These are phyloP conservation scores for Eupithecia centaureata DNA, from an alignment of 2,888 invertebrate species.

Conservation along the genomic window DNA sequence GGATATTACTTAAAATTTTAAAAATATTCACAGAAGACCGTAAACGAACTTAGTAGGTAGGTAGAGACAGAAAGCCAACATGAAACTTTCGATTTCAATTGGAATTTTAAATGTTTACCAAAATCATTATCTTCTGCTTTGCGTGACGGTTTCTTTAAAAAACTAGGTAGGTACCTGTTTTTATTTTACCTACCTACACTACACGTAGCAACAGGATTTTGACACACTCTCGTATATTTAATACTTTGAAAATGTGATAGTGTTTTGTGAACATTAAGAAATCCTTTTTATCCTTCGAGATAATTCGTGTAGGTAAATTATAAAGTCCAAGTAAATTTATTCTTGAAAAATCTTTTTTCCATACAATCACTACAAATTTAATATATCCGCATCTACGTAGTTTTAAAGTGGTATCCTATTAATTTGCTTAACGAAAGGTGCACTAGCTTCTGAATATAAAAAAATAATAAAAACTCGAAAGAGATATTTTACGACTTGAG, in stretches of 20 bases:
- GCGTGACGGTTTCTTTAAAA: not conserved
- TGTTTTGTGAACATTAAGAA: not conserved
- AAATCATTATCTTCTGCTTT: not conserved
- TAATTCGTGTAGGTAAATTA: too few species aligned
- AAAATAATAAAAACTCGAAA: slow-evolving; percentile 27
- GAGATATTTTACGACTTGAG: slow-evolving; percentile 34
- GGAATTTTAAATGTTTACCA: not conserved
- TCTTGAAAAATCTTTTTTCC: not conserved
- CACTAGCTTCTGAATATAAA: slow-evolving; percentile 19
- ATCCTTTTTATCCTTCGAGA: not conserved
- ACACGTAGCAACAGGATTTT: not conserved
- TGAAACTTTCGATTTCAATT: slow-evolving; percentile 4
- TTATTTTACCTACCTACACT: not conserved
- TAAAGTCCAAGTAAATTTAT: too few species aligned
- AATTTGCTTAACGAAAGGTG: slow-evolving; percentile 31
- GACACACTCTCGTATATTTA: too few species aligned
- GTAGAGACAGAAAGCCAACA: not conserved
- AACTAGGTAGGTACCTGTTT: not conserved
- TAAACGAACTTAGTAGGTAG: not conserved
- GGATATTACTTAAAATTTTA: not conserved
- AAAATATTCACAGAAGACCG: not conserved
- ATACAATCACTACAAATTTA: not conserved
- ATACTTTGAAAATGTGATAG: too few species aligned
- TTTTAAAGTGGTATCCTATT: slow-evolving; percentile 23
- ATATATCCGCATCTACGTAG: slow-evolving; percentile 2